Evolutionary conservation across 2,113 vertebrate genomes (phyloP), one percentile per base, ranked within the genome.

Genomic region (Sander vitreus): DNA sequence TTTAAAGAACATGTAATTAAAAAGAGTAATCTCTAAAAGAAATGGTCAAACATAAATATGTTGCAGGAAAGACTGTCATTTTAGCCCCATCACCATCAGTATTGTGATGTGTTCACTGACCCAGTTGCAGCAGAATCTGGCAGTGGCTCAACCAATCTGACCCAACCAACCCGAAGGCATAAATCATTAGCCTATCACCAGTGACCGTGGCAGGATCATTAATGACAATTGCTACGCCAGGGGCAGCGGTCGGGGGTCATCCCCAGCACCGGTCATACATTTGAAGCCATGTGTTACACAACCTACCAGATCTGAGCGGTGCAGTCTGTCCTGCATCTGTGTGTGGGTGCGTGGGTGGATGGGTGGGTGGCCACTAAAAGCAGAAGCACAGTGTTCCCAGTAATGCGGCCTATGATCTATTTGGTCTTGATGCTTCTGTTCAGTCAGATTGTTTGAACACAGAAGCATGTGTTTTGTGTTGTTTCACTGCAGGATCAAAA

Each of bases 151-250:
- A 51, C 78, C 64, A 57, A 84, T 87, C 16, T 18, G 27, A 78
- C 59, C 66, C 58, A 66, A 57, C 53, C 60, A 14, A 30, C 91
- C 89, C 4, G 1, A 5, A 48, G 91, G 78, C 70, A 25, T 73
- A 81, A 43, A 90, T 93, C 90, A 71, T 86, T 92, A 89, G 66
- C 75, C 77, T 65, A 83, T 91, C 83, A 58, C 45, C 89, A 87
- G 76, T 93, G 91, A 93, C 90, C 85, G 82, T 89, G 85, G 88
- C 79, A 30, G 55, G 76, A 93, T 89, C 74, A 1, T 72, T 90
- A 91, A 84, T 92, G 91, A 91, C 88, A 86, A 75, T 48, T 21
- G 48, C 27, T 18, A 23, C 0, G 83, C 87, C 80, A 12, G 48
- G 78, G 90, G 93, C 75, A 1, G 63, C 2, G 2, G 45, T 84